Evolutionary conservation across 2,797 vertebrate species (phyloP).

Genomic region (Threskiornis aethiopicus): DNA sequence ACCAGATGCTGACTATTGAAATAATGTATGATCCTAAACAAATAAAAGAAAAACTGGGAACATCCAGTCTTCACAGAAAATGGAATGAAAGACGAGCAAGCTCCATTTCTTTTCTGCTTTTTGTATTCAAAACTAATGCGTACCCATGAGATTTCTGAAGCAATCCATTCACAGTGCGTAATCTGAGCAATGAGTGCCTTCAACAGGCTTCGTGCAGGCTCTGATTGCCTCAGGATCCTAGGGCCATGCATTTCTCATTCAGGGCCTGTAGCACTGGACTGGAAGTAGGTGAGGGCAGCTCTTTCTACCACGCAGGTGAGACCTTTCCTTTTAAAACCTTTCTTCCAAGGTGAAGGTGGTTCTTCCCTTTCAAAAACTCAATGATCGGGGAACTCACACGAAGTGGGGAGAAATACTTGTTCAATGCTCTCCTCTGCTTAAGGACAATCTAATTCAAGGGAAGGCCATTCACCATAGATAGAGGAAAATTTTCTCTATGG

Average conservation of each 20-base stretch:
- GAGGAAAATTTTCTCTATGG: not conserved
- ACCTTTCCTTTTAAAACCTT: not conserved
- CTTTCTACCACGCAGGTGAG: not conserved
- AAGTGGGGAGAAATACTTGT: not conserved
- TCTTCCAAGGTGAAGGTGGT: not conserved
- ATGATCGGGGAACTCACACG: not conserved
- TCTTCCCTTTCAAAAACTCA: not conserved
- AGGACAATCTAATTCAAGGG: not conserved
- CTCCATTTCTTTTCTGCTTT: not conserved
- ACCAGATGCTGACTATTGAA: not conserved
- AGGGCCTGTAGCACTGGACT: not conserved
- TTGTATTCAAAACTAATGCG: not conserved
- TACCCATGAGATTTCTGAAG: not conserved
- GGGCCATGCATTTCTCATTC: not conserved
- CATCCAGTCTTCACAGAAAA: not conserved
- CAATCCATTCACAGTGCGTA: not conserved
- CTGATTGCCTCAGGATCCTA: not conserved
- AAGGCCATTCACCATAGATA: not conserved
- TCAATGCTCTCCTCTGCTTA: not conserved
- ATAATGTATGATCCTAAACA: not conserved
- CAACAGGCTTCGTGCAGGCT: not conserved
- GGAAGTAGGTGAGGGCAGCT: not conserved
- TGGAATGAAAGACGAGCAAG: not conserved
- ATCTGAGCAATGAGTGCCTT: not conserved
- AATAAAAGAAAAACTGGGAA: not conserved